A percentile compares a stretch with the other conserved stretches of the same genome.
These are phyloP conservation scores for Polyploca ridens DNA, from an alignment of 2,888 invertebrate species.

Conservation along the genomic window DNA sequence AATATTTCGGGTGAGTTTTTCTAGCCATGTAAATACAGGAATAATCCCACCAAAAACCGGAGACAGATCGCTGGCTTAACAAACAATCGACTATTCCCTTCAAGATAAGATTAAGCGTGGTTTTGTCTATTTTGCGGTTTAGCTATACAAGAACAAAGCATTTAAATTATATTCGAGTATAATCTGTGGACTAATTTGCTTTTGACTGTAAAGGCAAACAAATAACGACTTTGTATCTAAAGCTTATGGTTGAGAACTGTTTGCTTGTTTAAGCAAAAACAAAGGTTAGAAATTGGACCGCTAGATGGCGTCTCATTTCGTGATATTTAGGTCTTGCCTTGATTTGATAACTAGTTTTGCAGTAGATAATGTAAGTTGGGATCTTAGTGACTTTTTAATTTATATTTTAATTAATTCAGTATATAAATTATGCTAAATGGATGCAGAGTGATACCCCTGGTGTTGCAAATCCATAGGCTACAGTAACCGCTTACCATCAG, in stretches of 20 bases:
- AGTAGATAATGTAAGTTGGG: neutral
- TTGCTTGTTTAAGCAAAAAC: neutral
- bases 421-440: no score
- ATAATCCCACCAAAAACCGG: neutral
- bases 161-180: neutral
- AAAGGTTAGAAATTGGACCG: neutral
- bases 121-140: slow-evolving; percentile 35
- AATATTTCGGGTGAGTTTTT: neutral
- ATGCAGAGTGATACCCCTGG: no score
- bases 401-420: no score
- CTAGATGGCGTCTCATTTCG: neutral
- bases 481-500: no score
- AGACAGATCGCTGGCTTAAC: neutral
- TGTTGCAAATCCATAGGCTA: no score
- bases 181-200: slow-evolving; percentile 10
- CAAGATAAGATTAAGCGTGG: slow-evolving; percentile 32
- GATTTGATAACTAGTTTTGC: neutral
- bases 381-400: no score
- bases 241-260: neutral
- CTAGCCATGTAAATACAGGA: neutral
- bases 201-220: neutral
- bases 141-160: slow-evolving; percentile 9
- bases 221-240: neutral
- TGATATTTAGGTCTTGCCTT: neutral
- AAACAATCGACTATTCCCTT: slow-evolving; percentile 37